A percentile compares a stretch with the other conserved stretches of the same genome.
These are phyloP conservation scores for Polypedilum pembai DNA, from an alignment of 1,140 invertebrate genomes.

Conservation along the genomic window DNA sequence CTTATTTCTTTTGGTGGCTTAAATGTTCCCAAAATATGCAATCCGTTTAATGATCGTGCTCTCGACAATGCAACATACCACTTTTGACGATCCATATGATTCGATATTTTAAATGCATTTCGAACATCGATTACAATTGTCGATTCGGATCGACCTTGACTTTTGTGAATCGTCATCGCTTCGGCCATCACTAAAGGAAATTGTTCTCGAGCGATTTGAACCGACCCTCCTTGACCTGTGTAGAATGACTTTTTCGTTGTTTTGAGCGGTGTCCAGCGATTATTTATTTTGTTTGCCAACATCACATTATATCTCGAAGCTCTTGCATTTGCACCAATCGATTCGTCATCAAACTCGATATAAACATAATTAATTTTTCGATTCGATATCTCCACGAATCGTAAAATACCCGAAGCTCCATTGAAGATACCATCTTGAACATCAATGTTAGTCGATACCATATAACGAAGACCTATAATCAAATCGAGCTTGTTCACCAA, in stretches of 20 bases:
- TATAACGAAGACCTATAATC: too few species aligned
- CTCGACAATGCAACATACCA: not conserved
- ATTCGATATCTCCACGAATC: not conserved
- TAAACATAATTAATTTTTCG: not conserved
- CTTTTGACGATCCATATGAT: not conserved
- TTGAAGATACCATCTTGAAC: conserved; percentile 6
- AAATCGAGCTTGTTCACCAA: not conserved
- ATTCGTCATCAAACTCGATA: not conserved
- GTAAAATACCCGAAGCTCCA: not conserved
- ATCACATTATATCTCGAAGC: not conserved
- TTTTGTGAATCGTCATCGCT: not conserved
- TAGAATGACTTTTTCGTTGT: not conserved
- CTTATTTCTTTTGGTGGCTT: not conserved
- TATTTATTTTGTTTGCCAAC: not conserved
- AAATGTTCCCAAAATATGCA: not conserved
- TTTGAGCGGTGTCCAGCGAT: not conserved
- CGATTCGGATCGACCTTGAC: not conserved
- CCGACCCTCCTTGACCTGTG: not conserved
- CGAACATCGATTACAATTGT: not conserved
- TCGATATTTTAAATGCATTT: too few species aligned
- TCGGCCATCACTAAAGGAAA: not conserved
- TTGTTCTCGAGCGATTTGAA: not conserved
- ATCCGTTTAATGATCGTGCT: not conserved
- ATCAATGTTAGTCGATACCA: conserved; percentile 26
- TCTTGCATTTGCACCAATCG: not conserved